Conservation (phyloP, 2,888 invertebrate genomes). For the Minunthozetes semirufus region DNA sequence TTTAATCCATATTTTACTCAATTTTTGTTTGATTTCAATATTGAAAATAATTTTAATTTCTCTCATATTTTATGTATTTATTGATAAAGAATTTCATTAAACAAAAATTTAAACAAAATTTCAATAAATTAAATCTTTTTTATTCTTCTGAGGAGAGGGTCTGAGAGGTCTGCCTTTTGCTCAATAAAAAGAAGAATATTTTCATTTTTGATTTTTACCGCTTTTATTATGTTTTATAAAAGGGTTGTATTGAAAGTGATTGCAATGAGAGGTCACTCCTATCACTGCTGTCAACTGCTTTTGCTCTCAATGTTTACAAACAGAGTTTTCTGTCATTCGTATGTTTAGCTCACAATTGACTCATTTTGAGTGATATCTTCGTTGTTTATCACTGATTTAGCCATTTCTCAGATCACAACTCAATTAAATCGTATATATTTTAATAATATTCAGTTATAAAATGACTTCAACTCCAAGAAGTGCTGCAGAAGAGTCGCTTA, state of each 20-base stretch:
- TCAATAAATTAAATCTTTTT: no score
- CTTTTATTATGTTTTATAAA: no score
- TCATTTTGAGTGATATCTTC: neutral
- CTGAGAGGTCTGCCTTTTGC: no score
- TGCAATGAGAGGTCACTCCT: no score
- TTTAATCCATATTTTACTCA: neutral
- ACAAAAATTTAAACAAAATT: no score
- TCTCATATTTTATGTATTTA: neutral
- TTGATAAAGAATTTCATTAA: neutral
- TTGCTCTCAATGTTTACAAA: neutral
- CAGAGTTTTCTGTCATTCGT: neutral
- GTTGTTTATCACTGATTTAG: neutral
- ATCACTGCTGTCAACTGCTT: no score
- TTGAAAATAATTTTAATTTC: neutral
- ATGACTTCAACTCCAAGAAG: slow-evolving; percentile 38
- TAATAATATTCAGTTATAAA: neutral
- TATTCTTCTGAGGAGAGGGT: no score
- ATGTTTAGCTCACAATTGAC: no score
- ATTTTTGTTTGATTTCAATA: neutral
- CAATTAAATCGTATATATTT: neutral
- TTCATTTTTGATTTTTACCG: no score
- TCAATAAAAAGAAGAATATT: no score
- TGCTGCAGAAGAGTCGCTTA: slow-evolving; percentile 34
- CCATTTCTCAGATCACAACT: no score
- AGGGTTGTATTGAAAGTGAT: no score